Evolutionary conservation across 2,888 invertebrate genomes (phyloP).

Genomic region (Parelbella ahira): DNA sequence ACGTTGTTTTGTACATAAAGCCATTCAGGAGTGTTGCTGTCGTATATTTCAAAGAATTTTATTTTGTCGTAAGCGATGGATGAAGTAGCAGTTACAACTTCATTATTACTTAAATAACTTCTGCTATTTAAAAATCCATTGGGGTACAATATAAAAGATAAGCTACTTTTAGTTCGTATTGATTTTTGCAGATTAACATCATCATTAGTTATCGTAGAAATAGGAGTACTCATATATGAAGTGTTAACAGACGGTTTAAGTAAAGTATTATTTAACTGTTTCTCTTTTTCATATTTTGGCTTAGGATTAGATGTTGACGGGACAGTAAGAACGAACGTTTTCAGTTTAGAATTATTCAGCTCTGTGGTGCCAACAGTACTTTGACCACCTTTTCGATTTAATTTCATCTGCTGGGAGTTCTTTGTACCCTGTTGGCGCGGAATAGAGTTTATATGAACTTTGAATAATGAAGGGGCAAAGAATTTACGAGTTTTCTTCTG

Average conservation of each 20-base stretch:
- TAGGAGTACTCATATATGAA: too few relatives aligned
- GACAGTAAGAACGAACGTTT: too few relatives aligned
- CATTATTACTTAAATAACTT: too few relatives aligned
- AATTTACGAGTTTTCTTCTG: too few relatives aligned
- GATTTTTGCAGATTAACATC: too few relatives aligned
- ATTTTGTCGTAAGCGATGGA: conserved; percentile 48
- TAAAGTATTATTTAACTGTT: too few relatives aligned
- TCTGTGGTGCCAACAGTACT: too few relatives aligned
- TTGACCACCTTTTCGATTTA: conserved; percentile 2
- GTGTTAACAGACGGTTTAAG: too few relatives aligned
- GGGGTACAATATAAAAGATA: not conserved
- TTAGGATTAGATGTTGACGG: too few relatives aligned
- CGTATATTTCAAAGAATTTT: conserved; percentile 67
- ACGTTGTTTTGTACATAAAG: not conserved
- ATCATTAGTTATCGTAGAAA: not conserved
- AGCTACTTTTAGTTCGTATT: not conserved
- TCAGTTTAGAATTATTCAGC: too few relatives aligned
- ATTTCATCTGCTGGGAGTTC: not conserved
- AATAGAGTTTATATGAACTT: conserved; percentile 2
- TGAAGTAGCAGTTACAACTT: too few relatives aligned
- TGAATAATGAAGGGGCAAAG: not conserved
- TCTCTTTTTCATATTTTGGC: too few relatives aligned
- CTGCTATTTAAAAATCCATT: not conserved
- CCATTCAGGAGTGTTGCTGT: conserved; percentile 43
- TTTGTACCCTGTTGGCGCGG: not conserved